Conservation (phyloP, 2,888 invertebrate genomes). For the Oscheius sp. region DNA sequence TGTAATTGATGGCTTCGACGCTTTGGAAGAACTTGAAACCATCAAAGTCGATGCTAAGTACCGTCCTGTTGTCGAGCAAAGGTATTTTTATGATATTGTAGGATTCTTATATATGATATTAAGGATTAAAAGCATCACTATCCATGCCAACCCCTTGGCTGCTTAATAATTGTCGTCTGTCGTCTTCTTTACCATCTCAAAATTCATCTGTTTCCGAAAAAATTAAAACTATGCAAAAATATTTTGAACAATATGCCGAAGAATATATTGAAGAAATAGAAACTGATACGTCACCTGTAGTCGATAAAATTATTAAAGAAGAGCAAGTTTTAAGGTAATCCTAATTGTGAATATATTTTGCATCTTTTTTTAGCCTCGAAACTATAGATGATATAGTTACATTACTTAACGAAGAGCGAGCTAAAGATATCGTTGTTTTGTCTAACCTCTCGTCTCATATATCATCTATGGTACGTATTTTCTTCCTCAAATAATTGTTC, state of each 20-base stretch:
- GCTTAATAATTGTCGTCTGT: constrained; percentile 17
- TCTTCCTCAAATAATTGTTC: background rate
- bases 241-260: constrained; percentile 39
- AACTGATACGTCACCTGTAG: background rate
- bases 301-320: background rate
- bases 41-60: constrained; percentile 92
- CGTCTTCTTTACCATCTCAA: background rate
- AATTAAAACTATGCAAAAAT: constrained; percentile 37
- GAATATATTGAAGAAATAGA: constrained; percentile 35
- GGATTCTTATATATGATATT: constrained; percentile 25
- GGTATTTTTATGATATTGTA: constrained; percentile 66
- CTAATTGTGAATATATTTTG: background rate
- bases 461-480: constrained; percentile 14
- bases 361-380: constrained; percentile 26
- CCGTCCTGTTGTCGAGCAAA: constrained; percentile 86
- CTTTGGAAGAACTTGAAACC: constrained; percentile 94
- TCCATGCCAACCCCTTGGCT: constrained; percentile 98
- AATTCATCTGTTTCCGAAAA: constrained; percentile 13
- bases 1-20: constrained; percentile 95
- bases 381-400: constrained; percentile 29
- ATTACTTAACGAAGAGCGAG: constrained; percentile 14
- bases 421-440: constrained; percentile 33
- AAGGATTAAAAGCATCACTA: constrained; percentile 86
- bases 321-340: background rate
- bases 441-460: background rate